Base-by-base conservation (phyloP, 2,888 invertebrate genomes). In the Pogonocherus hispidulus region DNA sequence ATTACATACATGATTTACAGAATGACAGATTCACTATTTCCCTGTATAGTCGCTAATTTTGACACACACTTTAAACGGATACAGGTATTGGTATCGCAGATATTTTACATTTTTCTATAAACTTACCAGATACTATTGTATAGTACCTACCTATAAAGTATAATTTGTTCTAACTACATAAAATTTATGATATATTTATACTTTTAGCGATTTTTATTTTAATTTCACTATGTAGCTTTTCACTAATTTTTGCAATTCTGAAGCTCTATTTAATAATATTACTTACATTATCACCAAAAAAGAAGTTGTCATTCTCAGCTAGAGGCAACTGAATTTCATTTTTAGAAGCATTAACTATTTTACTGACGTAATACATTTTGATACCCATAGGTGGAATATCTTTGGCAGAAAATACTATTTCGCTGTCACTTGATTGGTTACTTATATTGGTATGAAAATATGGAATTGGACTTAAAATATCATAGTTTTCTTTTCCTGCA, bases 351-450 rank as follows among this genome's bases (percentile, higher is more conserved):
- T 47, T 19, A 11, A 6, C 22, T 19, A 9, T 18, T 63, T 56
- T 74, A 60, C 71, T 67, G 0, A 92, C 78, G 72, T 88, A 90
- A 72, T 88, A 92, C 0, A 90, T 88, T 77, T 89, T 89, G 71
- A 89, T 89, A 0, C 94, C 92, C 0, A 93, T 82, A 0, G 93
- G 86, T 0, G 93, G 92, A 3, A 94, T 79, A 2, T 89, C 82
- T 6, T 85, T 80, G 0, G 91, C 92, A 11, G 87, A 78, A 81
- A 96, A 95, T 0, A 94, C 87, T 0, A 95, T 81, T 76, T 95
- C 94, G 76, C 19, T 20, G 8, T 47, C 20, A 8, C 20, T 22
- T n/a, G 19, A 22, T 9, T 32, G 20, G 5, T 56, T 32, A 14
- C 37, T 37, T 11, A 56, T 20, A 56, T 32, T 3, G 4, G 14